A percentile compares a stretch with the other conserved stretches of the same genome.
These are phyloP conservation scores for Hoplodrina ambigua DNA, from an alignment of 2,888 invertebrate species.

Conservation along the genomic window DNA sequence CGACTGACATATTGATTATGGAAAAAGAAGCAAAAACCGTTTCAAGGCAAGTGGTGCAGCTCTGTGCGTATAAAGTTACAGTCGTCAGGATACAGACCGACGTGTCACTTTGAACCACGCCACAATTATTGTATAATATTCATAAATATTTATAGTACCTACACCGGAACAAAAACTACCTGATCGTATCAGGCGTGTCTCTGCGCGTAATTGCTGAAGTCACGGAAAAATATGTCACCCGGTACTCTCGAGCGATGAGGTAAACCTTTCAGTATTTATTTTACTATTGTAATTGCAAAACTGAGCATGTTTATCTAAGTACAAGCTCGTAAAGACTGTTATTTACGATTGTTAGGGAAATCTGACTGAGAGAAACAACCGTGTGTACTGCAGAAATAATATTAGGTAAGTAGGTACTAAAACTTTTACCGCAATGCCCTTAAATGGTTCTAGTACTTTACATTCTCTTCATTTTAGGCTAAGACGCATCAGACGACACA, in stretches of 20 bases:
- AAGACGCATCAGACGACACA: neutral
- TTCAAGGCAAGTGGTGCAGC: constrained; percentile 78
- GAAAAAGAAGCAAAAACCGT: constrained; percentile 74
- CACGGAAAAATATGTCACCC: constrained; percentile 63
- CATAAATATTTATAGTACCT: constrained; percentile 16
- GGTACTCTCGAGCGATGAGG: constrained; percentile 49
- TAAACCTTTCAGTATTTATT: constrained; percentile 60
- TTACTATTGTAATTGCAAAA: constrained; percentile 59
- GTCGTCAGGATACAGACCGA: constrained; percentile 27
- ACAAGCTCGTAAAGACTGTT: constrained; percentile 55
- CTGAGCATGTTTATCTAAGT: constrained; percentile 58
- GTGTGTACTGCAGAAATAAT: constrained; percentile 35
- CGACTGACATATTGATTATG: constrained; percentile 71
- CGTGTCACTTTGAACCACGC: constrained; percentile 21
- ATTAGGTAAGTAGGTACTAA: neutral
- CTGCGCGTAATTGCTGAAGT: constrained; percentile 55
- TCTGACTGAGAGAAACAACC: constrained; percentile 42
- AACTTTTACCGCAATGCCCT: constrained; percentile 25
- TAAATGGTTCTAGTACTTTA: constrained; percentile 5
- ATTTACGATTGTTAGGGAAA: constrained; percentile 55
- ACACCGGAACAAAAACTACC: constrained; percentile 41
- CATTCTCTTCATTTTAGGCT: constrained; percentile 1
- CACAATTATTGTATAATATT: constrained; percentile 25
- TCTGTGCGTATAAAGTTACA: constrained; percentile 62
- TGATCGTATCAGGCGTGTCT: constrained; percentile 48